These are phyloP conservation scores for Pegea sp. DNA, from an alignment of 23 tunicate species.

Conservation along the genomic window DNA sequence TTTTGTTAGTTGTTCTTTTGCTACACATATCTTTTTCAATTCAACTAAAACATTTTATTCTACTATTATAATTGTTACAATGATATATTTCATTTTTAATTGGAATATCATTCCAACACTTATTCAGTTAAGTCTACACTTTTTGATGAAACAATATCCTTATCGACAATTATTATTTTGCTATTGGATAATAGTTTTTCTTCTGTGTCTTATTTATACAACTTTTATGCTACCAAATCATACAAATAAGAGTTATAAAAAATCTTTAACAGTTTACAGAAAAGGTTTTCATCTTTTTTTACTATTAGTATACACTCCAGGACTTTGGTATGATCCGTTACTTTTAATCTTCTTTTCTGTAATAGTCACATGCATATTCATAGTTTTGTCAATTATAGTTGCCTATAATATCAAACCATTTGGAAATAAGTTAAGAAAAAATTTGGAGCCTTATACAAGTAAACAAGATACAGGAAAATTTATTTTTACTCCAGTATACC, in stretches of 20 bases:
- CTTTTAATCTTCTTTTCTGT: constrained; percentile 32
- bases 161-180: constrained; percentile 2
- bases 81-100: not conserved
- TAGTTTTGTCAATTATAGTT: constrained; percentile 11
- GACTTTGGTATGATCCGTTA: constrained; percentile 34
- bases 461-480: constrained; percentile 54
- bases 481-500: constrained; percentile 50
- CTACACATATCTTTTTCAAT: not conserved
- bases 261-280: constrained; percentile 36
- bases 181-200: constrained; percentile 4
- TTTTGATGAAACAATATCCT: constrained; percentile 2
- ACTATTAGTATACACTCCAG: constrained; percentile 56
- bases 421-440: constrained; percentile 3
- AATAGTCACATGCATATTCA: constrained; percentile 12
- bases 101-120: not conserved
- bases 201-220: constrained; percentile 5
- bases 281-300: constrained; percentile 52
- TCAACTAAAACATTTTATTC: not conserved
- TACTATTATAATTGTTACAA: not conserved
- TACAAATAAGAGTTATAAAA: not conserved
- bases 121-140: not conserved
- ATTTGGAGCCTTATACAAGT: constrained; percentile 12
- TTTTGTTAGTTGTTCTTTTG: not conserved
- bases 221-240: no score
- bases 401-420: constrained; percentile 45